phyloP scores from a whole-genome alignment of 2,888 invertebrate species.

The Acanthacorydalis orientalis region DNA sequence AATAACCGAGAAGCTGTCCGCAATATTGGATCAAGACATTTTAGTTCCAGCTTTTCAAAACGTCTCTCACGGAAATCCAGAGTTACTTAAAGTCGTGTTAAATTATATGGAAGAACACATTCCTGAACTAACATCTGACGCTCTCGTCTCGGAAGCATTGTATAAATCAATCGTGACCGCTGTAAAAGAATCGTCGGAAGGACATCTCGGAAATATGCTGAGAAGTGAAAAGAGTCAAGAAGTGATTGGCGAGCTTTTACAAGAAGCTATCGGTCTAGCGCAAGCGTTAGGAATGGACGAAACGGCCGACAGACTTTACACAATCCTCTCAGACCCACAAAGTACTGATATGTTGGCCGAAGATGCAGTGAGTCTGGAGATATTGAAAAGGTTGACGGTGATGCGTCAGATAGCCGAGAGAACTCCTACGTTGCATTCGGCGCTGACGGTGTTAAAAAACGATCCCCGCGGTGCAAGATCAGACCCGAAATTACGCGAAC shows the following conservation, averaged over 20 bases:
- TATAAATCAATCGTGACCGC: slow-evolving; percentile 50
- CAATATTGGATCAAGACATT: slow-evolving; percentile 44
- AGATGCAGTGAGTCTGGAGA: slow-evolving; percentile 42
- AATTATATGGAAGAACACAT: neutral
- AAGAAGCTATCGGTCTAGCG: slow-evolving; percentile 51
- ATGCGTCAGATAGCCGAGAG: slow-evolving; percentile 55
- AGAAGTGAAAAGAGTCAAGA: slow-evolving; percentile 23
- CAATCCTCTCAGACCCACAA: slow-evolving; percentile 35
- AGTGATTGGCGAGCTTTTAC: slow-evolving; percentile 27
- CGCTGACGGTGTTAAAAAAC: slow-evolving; percentile 42
- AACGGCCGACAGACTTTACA: slow-evolving; percentile 37
- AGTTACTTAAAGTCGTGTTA: slow-evolving; percentile 39
- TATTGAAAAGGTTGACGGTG: slow-evolving; percentile 49
- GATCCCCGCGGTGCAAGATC: slow-evolving; percentile 49
- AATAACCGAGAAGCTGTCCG: slow-evolving; percentile 42
- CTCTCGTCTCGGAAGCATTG: slow-evolving; percentile 44
- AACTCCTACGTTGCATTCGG: slow-evolving; percentile 41
- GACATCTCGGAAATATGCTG: slow-evolving; percentile 36
- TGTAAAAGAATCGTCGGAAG: slow-evolving; percentile 42
- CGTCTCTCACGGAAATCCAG: slow-evolving; percentile 41
- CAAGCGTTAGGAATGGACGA: slow-evolving; percentile 49
- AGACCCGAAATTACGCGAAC: slow-evolving; percentile 50
- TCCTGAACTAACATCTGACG: slow-evolving; percentile 43
- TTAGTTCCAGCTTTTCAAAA: slow-evolving; percentile 48
- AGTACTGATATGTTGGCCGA: slow-evolving; percentile 36